These are phyloP conservation scores for Brachionus paranguensis DNA, from an alignment of 1,140 invertebrate species.

Conservation along the genomic window DNA sequence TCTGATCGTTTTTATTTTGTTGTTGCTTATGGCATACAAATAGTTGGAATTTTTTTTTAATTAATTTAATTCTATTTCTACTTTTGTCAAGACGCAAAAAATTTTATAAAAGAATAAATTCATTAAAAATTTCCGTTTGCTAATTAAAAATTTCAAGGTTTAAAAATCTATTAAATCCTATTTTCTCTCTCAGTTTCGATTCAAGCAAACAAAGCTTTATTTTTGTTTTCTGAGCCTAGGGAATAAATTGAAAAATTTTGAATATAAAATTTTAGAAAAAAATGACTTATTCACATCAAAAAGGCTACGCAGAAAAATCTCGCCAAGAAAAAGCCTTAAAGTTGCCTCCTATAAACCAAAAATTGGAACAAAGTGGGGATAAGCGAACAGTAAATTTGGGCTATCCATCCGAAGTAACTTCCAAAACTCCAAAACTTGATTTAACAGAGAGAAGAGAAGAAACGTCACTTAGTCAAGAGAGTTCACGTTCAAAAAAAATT, in stretches of 20 bases:
- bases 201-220: background rate
- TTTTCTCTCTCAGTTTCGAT: background rate
- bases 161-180: background rate
- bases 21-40: background rate
- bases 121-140: background rate
- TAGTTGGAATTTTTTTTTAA: background rate
- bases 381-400: background rate
- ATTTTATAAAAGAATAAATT: background rate
- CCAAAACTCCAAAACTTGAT: background rate
- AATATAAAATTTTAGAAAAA: background rate
- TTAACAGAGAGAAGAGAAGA: background rate
- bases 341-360: background rate
- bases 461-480: conserved; percentile 1
- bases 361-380: background rate
- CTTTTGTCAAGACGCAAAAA: background rate
- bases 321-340: background rate
- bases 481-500: conserved; percentile 1
- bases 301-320: background rate
- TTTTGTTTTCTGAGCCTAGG: background rate
- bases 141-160: background rate
- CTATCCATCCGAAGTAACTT: background rate
- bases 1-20: background rate
- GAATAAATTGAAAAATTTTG: background rate
- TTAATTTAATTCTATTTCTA: background rate
- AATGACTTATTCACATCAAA: background rate